Percentiles rank a stretch among this genome's conserved stretches.
phyloP scores from a whole-genome alignment of 1,140 invertebrate species.

The Polyergus mexicanus region DNA sequence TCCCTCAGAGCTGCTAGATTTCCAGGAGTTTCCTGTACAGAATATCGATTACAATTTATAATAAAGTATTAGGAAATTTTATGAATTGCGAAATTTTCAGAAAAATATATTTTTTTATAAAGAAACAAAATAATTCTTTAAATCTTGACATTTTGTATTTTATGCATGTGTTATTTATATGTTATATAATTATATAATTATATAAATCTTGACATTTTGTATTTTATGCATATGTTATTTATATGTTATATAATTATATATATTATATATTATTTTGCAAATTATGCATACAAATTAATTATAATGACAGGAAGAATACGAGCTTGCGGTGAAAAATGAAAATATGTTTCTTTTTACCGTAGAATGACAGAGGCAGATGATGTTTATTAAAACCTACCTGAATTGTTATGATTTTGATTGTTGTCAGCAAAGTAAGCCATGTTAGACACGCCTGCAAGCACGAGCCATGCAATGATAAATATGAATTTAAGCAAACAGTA shows the following conservation, averaged over 20 bases:
- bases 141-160: background rate
- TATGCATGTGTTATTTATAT: background rate
- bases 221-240: background rate
- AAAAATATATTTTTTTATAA: constrained; percentile 8
- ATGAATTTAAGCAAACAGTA: constrained; percentile 81
- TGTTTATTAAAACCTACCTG: constrained; percentile 83
- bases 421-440: constrained; percentile 87
- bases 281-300: background rate
- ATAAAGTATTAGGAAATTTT: background rate
- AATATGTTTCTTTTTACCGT: background rate
- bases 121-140: background rate
- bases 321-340: background rate
- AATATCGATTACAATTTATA: constrained; percentile 3
- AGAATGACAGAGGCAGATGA: background rate
- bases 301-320: background rate
- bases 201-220: background rate
- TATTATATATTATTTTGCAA: background rate
- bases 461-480: constrained; percentile 86
- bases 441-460: constrained; percentile 86
- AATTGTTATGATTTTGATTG: constrained; percentile 86
- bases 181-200: too few species aligned
- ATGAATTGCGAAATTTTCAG: background rate
- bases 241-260: too few species aligned
- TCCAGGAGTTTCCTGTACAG: constrained; percentile 83
- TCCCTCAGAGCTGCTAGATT: constrained; percentile 83